Conservation (phyloP, 2,888 invertebrate genomes). For the Ceramica pisi region DNA sequence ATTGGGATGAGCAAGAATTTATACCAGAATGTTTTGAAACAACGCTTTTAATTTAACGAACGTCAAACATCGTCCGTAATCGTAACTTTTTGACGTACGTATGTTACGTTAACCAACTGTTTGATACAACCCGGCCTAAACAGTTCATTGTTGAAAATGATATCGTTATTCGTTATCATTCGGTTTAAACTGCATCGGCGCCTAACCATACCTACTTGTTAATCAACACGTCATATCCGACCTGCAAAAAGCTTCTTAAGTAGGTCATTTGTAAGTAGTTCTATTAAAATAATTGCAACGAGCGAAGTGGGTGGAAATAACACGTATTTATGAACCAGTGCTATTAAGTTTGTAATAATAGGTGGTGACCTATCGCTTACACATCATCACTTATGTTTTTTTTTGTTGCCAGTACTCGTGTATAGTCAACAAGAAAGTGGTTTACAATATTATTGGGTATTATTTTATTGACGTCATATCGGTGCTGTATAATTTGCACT, state of each 20-base stretch:
- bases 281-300: conserved; percentile 44
- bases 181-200: not conserved
- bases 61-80: too few species aligned
- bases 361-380: conserved; percentile 46
- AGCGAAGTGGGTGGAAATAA: conserved; percentile 11
- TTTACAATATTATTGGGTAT: conserved; percentile 25
- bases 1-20: too few species aligned
- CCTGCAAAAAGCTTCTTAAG: not conserved
- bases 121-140: too few species aligned
- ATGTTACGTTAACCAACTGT: too few species aligned
- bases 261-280: conserved; percentile 14
- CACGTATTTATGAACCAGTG: conserved; percentile 9
- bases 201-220: not conserved
- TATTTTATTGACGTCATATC: conserved; percentile 17
- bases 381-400: conserved; percentile 42
- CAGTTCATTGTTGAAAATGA: not conserved
- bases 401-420: conserved; percentile 15
- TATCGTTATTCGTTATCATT: not conserved
- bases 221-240: not conserved
- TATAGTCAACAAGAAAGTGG: conserved; percentile 19
- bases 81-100: too few species aligned
- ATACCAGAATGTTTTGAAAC: too few species aligned
- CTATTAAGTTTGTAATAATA: conserved; percentile 37
- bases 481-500: conserved; percentile 5
- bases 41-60: too few species aligned